Evolutionary conservation across 2,888 invertebrate species (phyloP), one percentile per base, ranked within the genome.

Genomic region (Nomada fucata): DNA sequence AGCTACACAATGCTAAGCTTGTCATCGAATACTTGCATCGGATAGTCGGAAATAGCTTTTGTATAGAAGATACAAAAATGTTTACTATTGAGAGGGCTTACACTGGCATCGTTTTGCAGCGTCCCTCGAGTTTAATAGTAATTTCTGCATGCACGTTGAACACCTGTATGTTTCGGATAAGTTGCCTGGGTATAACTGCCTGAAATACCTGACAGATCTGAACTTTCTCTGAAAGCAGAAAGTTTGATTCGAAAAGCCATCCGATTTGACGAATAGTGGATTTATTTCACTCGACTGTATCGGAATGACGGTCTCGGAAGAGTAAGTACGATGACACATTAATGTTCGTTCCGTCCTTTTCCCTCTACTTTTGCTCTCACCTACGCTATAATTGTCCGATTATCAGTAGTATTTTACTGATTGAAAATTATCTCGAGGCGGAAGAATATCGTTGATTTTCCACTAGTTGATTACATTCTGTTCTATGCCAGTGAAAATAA

Each of bases 271-370:
- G 7, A 36, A 36, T 47, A n/a, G 47, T 50, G 42, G 61, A 23
- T 13, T 36, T 50, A 71, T 64, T 65, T 76, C 61, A 2, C 11
- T 60, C n/a, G 67, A 47, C 64, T 47, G 57, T 59, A 55, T 68
- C n/a, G 18, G 69, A 76, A 90, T 90, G 90, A 90, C 90, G 80
- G 90, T 90, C 68, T 88, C 90, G 72, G 90, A 90, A 85, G 89
- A 89, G 90, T 90, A 84, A 90, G 90, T 90, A 90, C 63, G 67
- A 71, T 70, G 77, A 79, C 68, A 67, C 76, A 65, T 64, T 63
- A 20, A 61, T 61, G 36, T 63, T 53, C 15, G 11, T 59, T n/a
- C n/a, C 61, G 44, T 63, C 60, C 65, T 47, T 53, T n/a, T 47
- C 55, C 5, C 26, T 44, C 23, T 63, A 42, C 10, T 15, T 57